Evolutionary conservation across 2,113 vertebrate genomes (phyloP).

Genomic region (Toxotes chatareus): DNA sequence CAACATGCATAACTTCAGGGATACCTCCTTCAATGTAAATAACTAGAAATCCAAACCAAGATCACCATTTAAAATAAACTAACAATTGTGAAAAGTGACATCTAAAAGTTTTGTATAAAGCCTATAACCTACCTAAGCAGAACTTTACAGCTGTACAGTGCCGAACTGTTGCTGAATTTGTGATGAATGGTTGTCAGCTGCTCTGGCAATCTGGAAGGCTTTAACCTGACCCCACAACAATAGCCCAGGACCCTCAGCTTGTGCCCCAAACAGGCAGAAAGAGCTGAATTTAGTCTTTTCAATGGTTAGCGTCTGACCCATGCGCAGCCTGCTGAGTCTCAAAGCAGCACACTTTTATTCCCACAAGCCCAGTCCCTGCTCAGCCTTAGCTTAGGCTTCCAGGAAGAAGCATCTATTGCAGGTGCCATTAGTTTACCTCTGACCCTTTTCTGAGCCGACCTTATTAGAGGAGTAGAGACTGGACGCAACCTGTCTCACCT

Average conservation of each 20-base stretch:
- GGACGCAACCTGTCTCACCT: constrained; percentile 74
- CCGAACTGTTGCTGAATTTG: constrained; percentile 54
- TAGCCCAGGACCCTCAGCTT: constrained; percentile 77
- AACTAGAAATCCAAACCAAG: not conserved
- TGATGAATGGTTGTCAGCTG: constrained; percentile 84
- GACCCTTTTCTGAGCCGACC: constrained; percentile 76
- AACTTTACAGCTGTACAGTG: constrained; percentile 48
- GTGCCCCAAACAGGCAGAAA: constrained; percentile 78
- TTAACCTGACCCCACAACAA: constrained; percentile 83
- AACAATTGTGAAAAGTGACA: constrained; percentile 4
- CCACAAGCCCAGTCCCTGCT: constrained; percentile 74
- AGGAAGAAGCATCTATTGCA: constrained; percentile 82
- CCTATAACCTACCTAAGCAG: constrained; percentile 60
- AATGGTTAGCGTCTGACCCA: constrained; percentile 79
- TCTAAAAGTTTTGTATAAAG: constrained; percentile 43
- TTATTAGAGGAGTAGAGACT: constrained; percentile 79
- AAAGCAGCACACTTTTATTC: constrained; percentile 83
- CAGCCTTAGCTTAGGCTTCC: constrained; percentile 71
- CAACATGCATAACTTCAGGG: not conserved
- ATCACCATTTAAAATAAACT: not conserved
- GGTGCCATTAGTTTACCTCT: constrained; percentile 82
- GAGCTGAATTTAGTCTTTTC: constrained; percentile 85
- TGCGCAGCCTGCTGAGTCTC: constrained; percentile 75
- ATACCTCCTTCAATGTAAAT: not conserved
- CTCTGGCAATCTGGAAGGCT: constrained; percentile 79